Evolutionary conservation across 2,797 vertebrate genomes (phyloP).

Genomic region (Acipenser transmontanus): DNA sequence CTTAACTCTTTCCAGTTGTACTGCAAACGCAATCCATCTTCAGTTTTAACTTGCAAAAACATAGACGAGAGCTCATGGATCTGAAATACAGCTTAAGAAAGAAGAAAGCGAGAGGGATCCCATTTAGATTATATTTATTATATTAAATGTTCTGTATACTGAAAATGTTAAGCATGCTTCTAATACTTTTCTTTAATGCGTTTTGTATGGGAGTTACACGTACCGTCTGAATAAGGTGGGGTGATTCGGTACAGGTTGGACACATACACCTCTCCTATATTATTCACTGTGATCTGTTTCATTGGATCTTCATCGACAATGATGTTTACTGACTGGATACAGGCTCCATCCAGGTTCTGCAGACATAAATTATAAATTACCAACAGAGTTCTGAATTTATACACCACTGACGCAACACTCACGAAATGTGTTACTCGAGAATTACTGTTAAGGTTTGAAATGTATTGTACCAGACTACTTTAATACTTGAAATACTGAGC

Average conservation of each 20-base stretch:
- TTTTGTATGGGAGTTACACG: constrained; percentile 9
- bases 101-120: neutral
- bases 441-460: no score
- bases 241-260: constrained; percentile 87
- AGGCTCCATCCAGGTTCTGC: constrained; percentile 86
- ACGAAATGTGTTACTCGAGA: no score
- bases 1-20: constrained; percentile 80
- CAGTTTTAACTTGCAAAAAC: constrained; percentile 80
- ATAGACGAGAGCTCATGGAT: constrained; percentile 82
- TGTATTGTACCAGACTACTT: no score
- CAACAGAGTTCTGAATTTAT: neutral
- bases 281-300: constrained; percentile 86
- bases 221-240: constrained; percentile 88
- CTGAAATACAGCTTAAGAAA: constrained; percentile 72
- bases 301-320: constrained; percentile 80
- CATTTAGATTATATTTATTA: neutral
- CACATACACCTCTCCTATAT: constrained; percentile 81
- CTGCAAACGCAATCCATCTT: constrained; percentile 73
- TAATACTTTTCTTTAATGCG: neutral
- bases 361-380: constrained; percentile 26
- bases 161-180: neutral
- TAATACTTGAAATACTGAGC: no score
- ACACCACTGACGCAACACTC: no score
- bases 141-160: no score
- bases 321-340: constrained; percentile 85